Base-by-base conservation (phyloP, 2,797 vertebrate genomes). In the Antennarius maculatus region DNA sequence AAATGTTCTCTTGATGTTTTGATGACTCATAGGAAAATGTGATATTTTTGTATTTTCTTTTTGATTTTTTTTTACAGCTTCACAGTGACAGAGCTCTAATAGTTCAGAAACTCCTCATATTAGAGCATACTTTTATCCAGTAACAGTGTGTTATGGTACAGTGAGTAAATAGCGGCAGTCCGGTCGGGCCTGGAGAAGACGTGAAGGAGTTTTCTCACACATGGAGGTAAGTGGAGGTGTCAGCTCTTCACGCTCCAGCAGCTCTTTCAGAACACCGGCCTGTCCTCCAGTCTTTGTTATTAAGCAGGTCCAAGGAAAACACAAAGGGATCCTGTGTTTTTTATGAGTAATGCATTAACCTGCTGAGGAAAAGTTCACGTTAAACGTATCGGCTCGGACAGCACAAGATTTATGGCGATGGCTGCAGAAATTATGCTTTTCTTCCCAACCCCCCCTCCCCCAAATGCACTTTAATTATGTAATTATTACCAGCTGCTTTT, bases 401-500 rank as follows among this genome's bases (percentile, higher is more conserved):
- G 96, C 95, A 66, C 87, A 98, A 99, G 97, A 99, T 99, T 99
- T 98, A 99, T 98, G 95, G 93, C 93, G 78, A 96, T 93, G 93
- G 92, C 94, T 94, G 86, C 89, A 95, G 94, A 97, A 98, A 98
- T 98, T 95, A 98, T 96, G 95, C 95, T 95, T 95, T 93, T 91
- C 94, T 94, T 93, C 82, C 92, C 91, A n/a, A n/a, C n/a, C n/a
- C n/a, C n/a, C n/a, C n/a, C n/a, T n/a, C 23, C 23, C 93, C 96
- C 92, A 94, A 93, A 95, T 94, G 95, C 94, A 94, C 94, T 97
- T 96, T 96, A 96, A 97, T 95, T 96, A 96, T 96, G 94, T 97
- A 98, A 99, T 98, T 97, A 97, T 94, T 96, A 92, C 91, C 97
- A 97, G 95, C 95, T 97, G 96, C 89, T 96, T 96, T 94, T 94